Base-by-base conservation (phyloP, 2,113 vertebrate species). In the Lasiurus borealis region DNA sequence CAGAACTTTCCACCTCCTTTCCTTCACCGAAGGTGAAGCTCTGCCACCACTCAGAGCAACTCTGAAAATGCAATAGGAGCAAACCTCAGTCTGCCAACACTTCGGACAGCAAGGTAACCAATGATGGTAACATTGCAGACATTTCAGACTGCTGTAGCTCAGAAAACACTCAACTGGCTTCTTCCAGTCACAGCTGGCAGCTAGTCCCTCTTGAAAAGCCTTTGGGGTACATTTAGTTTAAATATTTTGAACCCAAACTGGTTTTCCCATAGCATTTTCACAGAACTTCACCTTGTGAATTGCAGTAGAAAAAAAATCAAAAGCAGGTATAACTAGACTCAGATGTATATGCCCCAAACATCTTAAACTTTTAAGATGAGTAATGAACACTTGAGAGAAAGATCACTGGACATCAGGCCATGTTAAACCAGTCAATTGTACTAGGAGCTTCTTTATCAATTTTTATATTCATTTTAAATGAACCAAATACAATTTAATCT, bases 241-340 rank as follows among this genome's bases (percentile, higher is more conserved):
- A 52, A 27, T 40, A 52, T 48, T 95, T n/a, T 93, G 72, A 96
- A 93, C 34, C 36, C 48, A 91, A 90, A 36, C 59, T 93, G n/a
- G 40, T 78, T 93, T 92, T 82, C 91, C 76, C 73, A 93, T 2
- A 93, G 77, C 85, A 94, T 69, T 95, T 85, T 83, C 85, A 85
- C 14, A 95, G 2, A 96, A 78, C 76, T 87, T 94, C 57, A 85
- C 8, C 21, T 90, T 13, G n/a, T 87, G 71, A 92, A 87, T 2
- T 90, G 27, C 16, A 83, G 69, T 90, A 19, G 77, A 86, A 96
- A 95, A 95, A 85, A 64, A 89, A 40, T 93, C 71, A 81, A 96
- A 96, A 85, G 66, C 50, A 92, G 82, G n/a, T 50, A 34, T 57
- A 92, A 82, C 34, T 29, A 84, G 66, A 84, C 25, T 88, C 48